A percentile compares a stretch with the other conserved stretches of the same genome.
These are phyloP conservation scores for Corythaixoides concolor DNA, from an alignment of 2,113 vertebrate genomes.

Conservation along the genomic window DNA sequence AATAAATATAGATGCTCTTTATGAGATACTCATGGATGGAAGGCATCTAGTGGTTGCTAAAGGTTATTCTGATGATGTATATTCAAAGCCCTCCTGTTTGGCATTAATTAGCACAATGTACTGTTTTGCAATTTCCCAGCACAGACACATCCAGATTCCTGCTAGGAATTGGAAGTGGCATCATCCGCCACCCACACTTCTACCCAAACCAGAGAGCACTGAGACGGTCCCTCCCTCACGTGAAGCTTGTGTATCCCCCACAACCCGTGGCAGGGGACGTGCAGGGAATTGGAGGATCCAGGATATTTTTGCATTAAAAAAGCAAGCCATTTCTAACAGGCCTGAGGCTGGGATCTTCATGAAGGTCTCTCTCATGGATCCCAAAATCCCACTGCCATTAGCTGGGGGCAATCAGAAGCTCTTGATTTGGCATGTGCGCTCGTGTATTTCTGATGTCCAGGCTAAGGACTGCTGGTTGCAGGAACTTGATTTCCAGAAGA, in stretches of 20 bases:
- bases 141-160: slow-evolving; percentile 48
- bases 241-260: background rate
- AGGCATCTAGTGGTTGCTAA: slow-evolving; percentile 17
- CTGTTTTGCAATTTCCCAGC: slow-evolving; percentile 61
- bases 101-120: slow-evolving; percentile 48
- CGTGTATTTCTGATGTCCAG: background rate
- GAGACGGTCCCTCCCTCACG: background rate
- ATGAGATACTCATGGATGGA: slow-evolving; percentile 6
- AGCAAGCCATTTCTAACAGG: background rate
- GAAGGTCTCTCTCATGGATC: background rate
- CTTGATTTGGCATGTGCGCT: background rate
- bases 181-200: slow-evolving; percentile 6
- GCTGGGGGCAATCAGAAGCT: background rate
- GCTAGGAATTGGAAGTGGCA: slow-evolving; percentile 36
- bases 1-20: slow-evolving; percentile 22
- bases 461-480: background rate
- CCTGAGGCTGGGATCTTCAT: background rate
- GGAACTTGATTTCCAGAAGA: background rate
- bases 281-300: background rate
- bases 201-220: slow-evolving; percentile 6
- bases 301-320: background rate
- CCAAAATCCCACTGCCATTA: background rate
- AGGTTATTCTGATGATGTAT: slow-evolving; percentile 27
- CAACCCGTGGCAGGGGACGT: background rate
- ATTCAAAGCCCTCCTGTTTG: slow-evolving; percentile 37